Evolutionary conservation across 2,888 invertebrate genomes (phyloP).

Genomic region (Scaptomyza polygonia): DNA sequence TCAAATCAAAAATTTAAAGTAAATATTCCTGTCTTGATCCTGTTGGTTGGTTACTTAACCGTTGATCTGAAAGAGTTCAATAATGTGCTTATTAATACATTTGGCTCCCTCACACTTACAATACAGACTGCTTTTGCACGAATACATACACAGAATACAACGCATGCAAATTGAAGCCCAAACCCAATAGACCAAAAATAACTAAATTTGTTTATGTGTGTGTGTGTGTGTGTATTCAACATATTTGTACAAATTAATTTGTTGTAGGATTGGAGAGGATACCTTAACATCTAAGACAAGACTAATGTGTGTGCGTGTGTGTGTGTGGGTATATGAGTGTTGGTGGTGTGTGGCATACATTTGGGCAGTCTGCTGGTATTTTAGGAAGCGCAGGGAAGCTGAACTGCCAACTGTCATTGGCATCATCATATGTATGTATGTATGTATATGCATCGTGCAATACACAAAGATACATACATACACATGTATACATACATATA

Average conservation of each 20-base stretch:
- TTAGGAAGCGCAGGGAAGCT: conserved; percentile 45
- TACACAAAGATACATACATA: not conserved
- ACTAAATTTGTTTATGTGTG: conserved; percentile 12
- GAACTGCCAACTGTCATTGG: conserved; percentile 26
- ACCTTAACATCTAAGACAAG: conserved; percentile 56
- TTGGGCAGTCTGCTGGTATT: conserved; percentile 33
- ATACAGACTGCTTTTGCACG: no score
- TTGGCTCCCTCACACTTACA: not conserved
- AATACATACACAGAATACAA: not conserved
- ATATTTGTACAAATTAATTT: conserved; percentile 62
- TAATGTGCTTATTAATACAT: no score
- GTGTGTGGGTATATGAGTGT: conserved; percentile 2
- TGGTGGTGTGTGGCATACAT: conserved; percentile 19
- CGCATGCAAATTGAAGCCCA: not conserved
- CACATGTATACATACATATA: no score
- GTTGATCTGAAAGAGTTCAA: not conserved
- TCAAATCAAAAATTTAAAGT: not conserved
- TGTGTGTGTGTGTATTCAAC: conserved; percentile 33
- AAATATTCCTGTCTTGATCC: not conserved
- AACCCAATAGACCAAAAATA: conserved; percentile 1
- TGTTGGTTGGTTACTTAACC: not conserved
- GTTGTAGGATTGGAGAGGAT: conserved; percentile 48
- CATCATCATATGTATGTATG: conserved; percentile 7
- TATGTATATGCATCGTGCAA: not conserved
- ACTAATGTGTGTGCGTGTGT: conserved; percentile 30